Percentiles rank a stretch among this genome's conserved stretches.
Conservation (phyloP, 2,113 vertebrate genomes). For the Nothobranchius kuhntae region DNA sequence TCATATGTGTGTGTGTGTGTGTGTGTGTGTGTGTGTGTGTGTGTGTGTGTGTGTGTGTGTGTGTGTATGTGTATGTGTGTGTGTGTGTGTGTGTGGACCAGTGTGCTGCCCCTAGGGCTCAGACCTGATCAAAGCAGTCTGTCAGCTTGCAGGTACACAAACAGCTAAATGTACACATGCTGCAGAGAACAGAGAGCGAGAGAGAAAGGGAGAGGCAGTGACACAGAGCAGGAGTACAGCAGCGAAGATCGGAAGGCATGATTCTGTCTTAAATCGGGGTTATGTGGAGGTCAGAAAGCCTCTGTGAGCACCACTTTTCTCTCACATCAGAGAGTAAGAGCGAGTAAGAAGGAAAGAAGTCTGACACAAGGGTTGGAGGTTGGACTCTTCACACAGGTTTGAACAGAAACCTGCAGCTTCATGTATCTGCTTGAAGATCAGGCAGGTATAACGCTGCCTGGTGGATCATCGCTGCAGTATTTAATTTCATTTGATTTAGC, state of each 20-base stretch:
- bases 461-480: not conserved
- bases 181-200: constrained; percentile 35
- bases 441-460: constrained; percentile 3
- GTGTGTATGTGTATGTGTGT: constrained; percentile 11
- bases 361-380: constrained; percentile 22
- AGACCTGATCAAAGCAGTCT: constrained; percentile 72
- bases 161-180: constrained; percentile 53
- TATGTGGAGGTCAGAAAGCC: constrained; percentile 58
- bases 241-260: constrained; percentile 60
- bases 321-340: constrained; percentile 24
- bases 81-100: constrained; percentile 17
- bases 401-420: constrained; percentile 36
- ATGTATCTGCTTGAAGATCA: not conserved
- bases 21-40: constrained; percentile 27
- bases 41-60: constrained; percentile 19
- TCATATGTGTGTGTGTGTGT: constrained; percentile 43
- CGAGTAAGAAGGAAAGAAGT: constrained; percentile 9
- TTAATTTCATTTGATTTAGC: constrained; percentile 5
- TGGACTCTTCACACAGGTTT: constrained; percentile 10
- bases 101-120: constrained; percentile 57
- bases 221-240: constrained; percentile 12
- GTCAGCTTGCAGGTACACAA: constrained; percentile 70
- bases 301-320: constrained; percentile 13
- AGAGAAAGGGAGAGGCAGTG: not conserved
- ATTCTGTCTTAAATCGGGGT: constrained; percentile 61